Evolutionary conservation across 2,888 invertebrate genomes (phyloP).

Genomic region (Eudemis profundana): DNA sequence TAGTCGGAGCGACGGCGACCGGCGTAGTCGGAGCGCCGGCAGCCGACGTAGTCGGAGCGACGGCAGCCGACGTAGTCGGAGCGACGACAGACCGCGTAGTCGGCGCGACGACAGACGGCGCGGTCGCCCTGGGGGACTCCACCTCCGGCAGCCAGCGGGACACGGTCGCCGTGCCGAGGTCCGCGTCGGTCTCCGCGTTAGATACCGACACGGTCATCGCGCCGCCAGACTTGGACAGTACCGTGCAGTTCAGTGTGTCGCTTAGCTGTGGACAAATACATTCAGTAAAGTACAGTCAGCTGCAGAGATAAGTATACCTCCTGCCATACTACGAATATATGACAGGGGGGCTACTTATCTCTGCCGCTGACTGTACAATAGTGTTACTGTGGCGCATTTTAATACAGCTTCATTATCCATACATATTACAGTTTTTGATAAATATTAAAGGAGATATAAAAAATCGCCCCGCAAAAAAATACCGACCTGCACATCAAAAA

Average conservation of each 20-base stretch:
- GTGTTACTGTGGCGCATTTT: too few species aligned
- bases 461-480: too few species aligned
- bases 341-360: too few species aligned
- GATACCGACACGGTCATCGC: constrained; percentile 55
- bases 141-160: constrained; percentile 66
- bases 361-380: too few species aligned
- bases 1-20: background rate
- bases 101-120: background rate
- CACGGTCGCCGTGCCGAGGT: constrained; percentile 57
- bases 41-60: background rate
- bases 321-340: too few species aligned
- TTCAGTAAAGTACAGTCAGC: too few species aligned
- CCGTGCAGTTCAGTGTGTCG: constrained; percentile 55
- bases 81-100: background rate
- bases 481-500: too few species aligned
- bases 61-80: background rate
- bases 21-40: background rate
- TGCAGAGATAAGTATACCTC: too few species aligned
- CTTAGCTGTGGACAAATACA: constrained; percentile 54
- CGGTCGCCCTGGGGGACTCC: constrained; percentile 45
- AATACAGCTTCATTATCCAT: too few species aligned
- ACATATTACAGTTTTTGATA: too few species aligned
- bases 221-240: constrained; percentile 52
- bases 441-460: too few species aligned
- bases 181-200: constrained; percentile 49